Conservation (phyloP, 2,888 invertebrate genomes). For the Caradrina clavipalpis region DNA sequence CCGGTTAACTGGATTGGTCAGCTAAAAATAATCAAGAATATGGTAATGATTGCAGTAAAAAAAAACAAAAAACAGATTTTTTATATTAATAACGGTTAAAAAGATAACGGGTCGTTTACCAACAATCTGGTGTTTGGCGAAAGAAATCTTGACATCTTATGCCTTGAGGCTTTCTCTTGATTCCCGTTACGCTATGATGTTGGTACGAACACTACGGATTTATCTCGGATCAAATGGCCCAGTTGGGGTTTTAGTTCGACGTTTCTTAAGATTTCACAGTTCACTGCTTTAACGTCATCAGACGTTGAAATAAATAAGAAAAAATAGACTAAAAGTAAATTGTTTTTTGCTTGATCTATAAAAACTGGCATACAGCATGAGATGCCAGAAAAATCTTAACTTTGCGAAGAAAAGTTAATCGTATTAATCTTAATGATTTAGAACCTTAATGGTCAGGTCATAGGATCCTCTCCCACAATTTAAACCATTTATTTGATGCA, state of each 20-base stretch:
- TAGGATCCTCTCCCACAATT: neutral
- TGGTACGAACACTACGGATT: constrained; percentile 45
- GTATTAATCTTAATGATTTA: too few relatives aligned
- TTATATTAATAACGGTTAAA: constrained; percentile 55
- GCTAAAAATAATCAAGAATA: constrained; percentile 3
- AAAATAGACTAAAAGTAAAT: constrained; percentile 10
- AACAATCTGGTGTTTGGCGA: constrained; percentile 51
- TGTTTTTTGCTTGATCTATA: constrained; percentile 8
- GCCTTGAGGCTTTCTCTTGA: constrained; percentile 61
- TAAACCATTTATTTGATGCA: neutral
- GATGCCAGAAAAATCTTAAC: constrained; percentile 4
- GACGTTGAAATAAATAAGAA: constrained; percentile 35
- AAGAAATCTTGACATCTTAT: constrained; percentile 53
- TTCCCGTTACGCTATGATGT: constrained; percentile 63
- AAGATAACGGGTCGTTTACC: constrained; percentile 56
- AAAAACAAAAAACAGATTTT: constrained; percentile 31
- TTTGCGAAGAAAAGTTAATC: neutral
- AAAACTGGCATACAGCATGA: constrained; percentile 18
- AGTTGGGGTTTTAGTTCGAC: constrained; percentile 43
- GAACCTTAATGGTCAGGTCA: too few relatives aligned
- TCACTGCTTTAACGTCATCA: constrained; percentile 36
- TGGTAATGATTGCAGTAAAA: constrained; percentile 16
- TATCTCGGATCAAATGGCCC: constrained; percentile 57
- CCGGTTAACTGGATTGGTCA: constrained; percentile 2
- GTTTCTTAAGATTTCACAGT: constrained; percentile 60